phyloP scores from a whole-genome alignment of 2,113 vertebrate species.

The Barbus barbus region DNA sequence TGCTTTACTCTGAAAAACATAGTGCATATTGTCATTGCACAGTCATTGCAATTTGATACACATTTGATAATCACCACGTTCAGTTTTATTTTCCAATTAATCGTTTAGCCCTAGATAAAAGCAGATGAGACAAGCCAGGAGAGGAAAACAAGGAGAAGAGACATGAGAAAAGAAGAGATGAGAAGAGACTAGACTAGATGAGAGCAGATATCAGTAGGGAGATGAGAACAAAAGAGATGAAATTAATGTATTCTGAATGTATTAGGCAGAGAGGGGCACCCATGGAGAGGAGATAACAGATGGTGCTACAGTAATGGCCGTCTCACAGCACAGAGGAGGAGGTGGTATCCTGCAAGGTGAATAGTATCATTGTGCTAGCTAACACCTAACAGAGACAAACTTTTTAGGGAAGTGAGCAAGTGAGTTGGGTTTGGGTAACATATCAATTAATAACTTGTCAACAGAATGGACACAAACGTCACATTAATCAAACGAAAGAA shows the following conservation, averaged over 20 bases:
- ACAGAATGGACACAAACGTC: constrained; percentile 30
- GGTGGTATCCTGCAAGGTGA: constrained; percentile 30
- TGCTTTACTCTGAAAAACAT: too few species aligned
- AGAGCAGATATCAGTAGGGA: not conserved
- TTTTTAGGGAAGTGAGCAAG: not conserved
- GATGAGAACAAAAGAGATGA: not conserved
- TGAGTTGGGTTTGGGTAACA: not conserved
- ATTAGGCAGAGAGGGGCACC: constrained; percentile 32
- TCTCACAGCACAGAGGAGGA: constrained; percentile 55
- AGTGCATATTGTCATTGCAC: too few species aligned
- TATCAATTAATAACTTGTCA: constrained; percentile 1
- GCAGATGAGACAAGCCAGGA: not conserved
- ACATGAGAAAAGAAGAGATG: not conserved
- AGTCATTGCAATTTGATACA: not conserved
- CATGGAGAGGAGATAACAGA: constrained; percentile 62
- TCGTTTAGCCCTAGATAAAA: too few species aligned
- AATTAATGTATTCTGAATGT: not conserved
- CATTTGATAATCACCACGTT: not conserved
- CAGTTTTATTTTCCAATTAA: not conserved
- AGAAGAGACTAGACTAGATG: not conserved
- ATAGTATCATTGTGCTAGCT: not conserved
- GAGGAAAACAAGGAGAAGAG: not conserved
- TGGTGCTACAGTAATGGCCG: constrained; percentile 59
- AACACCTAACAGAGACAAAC: constrained; percentile 1
- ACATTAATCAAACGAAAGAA: too few species aligned